Conservation (phyloP, 2,797 vertebrate genomes). For the Poecilia wingei region DNA sequence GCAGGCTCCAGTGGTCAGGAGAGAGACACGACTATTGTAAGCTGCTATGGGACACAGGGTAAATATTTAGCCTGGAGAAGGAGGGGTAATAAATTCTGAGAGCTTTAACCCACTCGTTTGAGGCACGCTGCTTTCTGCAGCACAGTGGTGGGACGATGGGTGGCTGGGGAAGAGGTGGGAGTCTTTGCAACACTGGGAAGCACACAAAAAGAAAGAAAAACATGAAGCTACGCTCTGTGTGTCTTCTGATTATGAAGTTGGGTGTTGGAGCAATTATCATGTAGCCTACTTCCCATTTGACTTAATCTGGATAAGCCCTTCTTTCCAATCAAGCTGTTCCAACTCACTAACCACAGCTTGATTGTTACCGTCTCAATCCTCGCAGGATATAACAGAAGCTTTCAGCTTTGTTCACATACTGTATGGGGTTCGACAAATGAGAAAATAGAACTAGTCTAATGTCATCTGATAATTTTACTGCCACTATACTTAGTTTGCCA, state of each 20-base stretch:
- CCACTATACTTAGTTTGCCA: not conserved
- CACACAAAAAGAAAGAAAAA: not conserved
- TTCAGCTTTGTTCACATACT: conserved; percentile 35
- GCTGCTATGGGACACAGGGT: conserved; percentile 78
- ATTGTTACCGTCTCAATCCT: conserved; percentile 49
- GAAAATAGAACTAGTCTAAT: conserved; percentile 7
- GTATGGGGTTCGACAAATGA: conserved; percentile 23
- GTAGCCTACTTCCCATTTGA: conserved; percentile 59
- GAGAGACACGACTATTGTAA: conserved; percentile 79
- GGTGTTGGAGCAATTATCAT: conserved; percentile 59
- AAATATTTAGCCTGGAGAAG: conserved; percentile 85
- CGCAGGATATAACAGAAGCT: conserved; percentile 43
- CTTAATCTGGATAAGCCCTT: conserved; percentile 63
- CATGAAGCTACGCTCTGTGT: conserved; percentile 27
- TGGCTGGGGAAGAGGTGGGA: conserved; percentile 30
- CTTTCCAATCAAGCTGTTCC: conserved; percentile 60
- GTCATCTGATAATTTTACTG: no score
- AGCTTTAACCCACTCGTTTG: conserved; percentile 63
- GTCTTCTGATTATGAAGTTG: conserved; percentile 37
- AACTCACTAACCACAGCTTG: conserved; percentile 57
- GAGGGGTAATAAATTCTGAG: conserved; percentile 79
- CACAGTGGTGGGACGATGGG: conserved; percentile 25
- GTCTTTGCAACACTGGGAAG: conserved; percentile 5
- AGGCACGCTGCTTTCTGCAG: conserved; percentile 45
- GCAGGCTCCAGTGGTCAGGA: conserved; percentile 66